These are phyloP conservation scores for Himalopsyche phryganea DNA, from an alignment of 1,140 invertebrate genomes.

Conservation along the genomic window DNA sequence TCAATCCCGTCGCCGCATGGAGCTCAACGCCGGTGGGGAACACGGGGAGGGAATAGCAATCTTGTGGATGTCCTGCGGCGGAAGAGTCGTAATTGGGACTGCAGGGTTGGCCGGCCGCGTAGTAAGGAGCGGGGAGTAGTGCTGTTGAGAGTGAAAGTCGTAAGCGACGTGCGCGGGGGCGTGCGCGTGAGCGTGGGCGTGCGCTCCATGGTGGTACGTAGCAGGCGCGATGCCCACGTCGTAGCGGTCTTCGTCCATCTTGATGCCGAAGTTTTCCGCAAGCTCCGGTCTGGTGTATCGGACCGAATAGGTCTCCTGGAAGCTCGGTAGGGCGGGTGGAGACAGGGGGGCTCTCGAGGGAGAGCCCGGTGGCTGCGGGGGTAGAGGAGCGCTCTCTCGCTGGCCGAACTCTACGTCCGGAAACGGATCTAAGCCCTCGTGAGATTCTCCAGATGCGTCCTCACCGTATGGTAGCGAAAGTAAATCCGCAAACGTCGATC, in stretches of 20 bases:
- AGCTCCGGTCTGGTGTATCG: constrained; percentile 60
- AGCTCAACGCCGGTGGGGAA: constrained; percentile 59
- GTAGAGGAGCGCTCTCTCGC: constrained; percentile 36
- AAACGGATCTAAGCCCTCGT: constrained; percentile 52
- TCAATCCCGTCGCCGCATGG: constrained; percentile 54
- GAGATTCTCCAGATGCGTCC: constrained; percentile 50
- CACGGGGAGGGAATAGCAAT: constrained; percentile 61
- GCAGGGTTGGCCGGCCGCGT: constrained; percentile 54
- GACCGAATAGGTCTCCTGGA: constrained; percentile 81
- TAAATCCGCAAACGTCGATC: constrained; percentile 54
- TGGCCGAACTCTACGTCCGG: constrained; percentile 53
- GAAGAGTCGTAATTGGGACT: constrained; percentile 53
- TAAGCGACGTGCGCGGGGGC: constrained; percentile 54
- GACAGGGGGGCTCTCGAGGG: constrained; percentile 41
- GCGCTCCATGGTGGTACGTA: constrained; percentile 53
- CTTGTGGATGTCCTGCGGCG: constrained; percentile 49
- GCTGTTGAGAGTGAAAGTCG: constrained; percentile 58
- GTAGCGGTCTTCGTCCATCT: constrained; percentile 78
- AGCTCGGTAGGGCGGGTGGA: constrained; percentile 72
- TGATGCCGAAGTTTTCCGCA: constrained; percentile 58
- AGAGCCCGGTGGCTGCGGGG: constrained; percentile 40
- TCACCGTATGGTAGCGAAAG: constrained; percentile 52
- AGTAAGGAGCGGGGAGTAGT: constrained; percentile 53
- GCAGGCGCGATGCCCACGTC: constrained; percentile 52
- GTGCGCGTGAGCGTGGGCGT: constrained; percentile 51